Conservation (phyloP, 2,113 vertebrate species). For the Cryptotis parvus region DNA sequence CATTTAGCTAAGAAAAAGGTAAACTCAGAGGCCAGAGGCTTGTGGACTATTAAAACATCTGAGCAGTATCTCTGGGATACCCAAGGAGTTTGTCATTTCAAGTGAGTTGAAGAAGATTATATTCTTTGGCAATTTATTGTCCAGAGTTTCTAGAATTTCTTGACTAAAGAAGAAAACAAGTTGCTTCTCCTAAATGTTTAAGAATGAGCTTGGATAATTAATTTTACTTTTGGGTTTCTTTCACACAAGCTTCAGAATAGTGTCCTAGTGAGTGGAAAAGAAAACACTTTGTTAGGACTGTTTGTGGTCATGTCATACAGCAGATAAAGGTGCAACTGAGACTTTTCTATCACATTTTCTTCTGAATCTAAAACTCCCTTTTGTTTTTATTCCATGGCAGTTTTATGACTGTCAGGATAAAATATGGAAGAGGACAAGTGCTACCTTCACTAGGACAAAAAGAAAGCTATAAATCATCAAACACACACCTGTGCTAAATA, state of each 20-base stretch:
- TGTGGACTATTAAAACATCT: no score
- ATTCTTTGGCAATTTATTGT: neutral
- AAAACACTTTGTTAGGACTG: no score
- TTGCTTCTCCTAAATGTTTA: neutral
- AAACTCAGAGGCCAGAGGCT: no score
- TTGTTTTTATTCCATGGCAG: neutral
- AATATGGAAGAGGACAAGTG: fast-evolving
- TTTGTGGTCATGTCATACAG: neutral
- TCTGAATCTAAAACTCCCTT: neutral
- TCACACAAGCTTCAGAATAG: fast-evolving
- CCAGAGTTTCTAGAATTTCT: neutral
- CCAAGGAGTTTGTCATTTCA: no score
- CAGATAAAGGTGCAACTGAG: fast-evolving
- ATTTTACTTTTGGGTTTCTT: neutral
- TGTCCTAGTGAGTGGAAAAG: neutral
- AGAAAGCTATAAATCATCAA: neutral
- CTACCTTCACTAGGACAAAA: neutral
- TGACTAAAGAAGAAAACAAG: neutral
- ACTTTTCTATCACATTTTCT: fast-evolving
- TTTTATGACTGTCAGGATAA: neutral
- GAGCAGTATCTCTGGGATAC: no score
- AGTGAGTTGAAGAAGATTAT: no score
- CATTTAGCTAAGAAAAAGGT: no score
- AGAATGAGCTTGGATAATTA: neutral
- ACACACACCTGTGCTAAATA: no score